Evolutionary conservation across 2,888 invertebrate species (phyloP), one percentile per base, ranked within the genome.

Genomic region (Lasioglossum figueresi): DNA sequence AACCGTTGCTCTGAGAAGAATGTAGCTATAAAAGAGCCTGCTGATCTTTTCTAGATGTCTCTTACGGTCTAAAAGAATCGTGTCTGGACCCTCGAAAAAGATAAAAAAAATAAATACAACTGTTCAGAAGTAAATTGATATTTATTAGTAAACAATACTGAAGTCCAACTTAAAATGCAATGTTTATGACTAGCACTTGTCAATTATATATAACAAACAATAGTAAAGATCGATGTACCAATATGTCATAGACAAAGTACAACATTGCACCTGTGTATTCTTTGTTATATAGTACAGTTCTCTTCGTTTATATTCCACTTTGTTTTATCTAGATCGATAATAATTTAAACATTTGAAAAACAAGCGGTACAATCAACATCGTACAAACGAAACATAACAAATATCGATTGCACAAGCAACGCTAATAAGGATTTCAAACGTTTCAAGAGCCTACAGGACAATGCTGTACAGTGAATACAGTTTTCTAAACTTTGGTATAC

Each of bases 81-180:
- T 63, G 40, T 74, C 48, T 79, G 77, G 79, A 83, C 72, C 66
- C 80, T 75, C 75, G 37, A 86, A 86, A 86, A 75, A 83, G 80
- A 79, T 48, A 63, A 87, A 83, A 83, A 89, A 83, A 89, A 89
- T 83, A 88, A 90, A 84, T 84, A 83, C 85, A 84, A 77, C 59
- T 87, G 74, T 88, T 88, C 71, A 76, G 82, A 90, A 79, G 81
- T 86, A 82, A 90, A 83, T 89, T 82, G 81, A 82, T 85, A 86
- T 90, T 90, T 91, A 91, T 91, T 91, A 90, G 79, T 88, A 91
- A 91, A 91, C 90, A 91, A 91, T 91, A 91, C 88, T 91, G 86
- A 84, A 90, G 63, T 89, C 79, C 79, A 91, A 90, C 90, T 90
- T 82, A 91, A 90, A 89, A 88, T 86, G 85, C 85, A 82, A 80